Base-by-base conservation (phyloP, 64 coral and sea anemone species). In the Anthopleura sola region DNA sequence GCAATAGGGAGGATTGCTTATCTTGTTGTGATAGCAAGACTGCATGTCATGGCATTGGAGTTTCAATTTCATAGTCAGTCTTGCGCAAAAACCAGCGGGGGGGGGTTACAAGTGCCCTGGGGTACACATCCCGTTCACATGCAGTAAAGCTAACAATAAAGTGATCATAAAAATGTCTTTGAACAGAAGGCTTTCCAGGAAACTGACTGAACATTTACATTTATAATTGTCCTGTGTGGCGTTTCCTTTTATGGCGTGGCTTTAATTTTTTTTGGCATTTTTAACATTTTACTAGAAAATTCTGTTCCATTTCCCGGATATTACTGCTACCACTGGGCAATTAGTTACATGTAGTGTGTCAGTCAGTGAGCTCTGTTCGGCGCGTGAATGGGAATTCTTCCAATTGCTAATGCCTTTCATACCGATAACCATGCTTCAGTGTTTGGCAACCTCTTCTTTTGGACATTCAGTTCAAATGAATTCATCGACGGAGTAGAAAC, bases 351-450 rank as follows among this genome's bases (percentile, higher is more conserved):
- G 50, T 12, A 53, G 50, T 53, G 50, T 53, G 50, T 53, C 50
- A 13, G 16, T 53, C 50, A 3, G 19, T 26, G 1, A 62, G 20
- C 58, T 62, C 34, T 71, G 3, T 71, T 33, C 1, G 29, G 31
- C 66, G 9, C 7, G 66, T 71, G 66, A 71, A 71, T 34, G 66
- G 66, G 66, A 71, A 33, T 71, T 71, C 66, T 71, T 71, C 66
- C 66, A 71, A 71, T 71, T n/a, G n/a, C 29, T 71, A 32, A 71
- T 34, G 28, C 66, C 66, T 14, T 71, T 71, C 29, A 71, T 13
- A 53, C 50, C 16, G 50, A 53, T 53, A 53, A 53, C 50, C 50
- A 53, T 6, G 12, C 50, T 53, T 53, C 50, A 53, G 50, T 53
- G 14, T 53, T 34, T 32, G 24, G 8, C 58, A 26, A 23, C 7